A percentile compares a stretch with the other conserved stretches of the same genome.
phyloP scores from a whole-genome alignment of 2,888 invertebrate genomes.

The Ellobium chinense region DNA sequence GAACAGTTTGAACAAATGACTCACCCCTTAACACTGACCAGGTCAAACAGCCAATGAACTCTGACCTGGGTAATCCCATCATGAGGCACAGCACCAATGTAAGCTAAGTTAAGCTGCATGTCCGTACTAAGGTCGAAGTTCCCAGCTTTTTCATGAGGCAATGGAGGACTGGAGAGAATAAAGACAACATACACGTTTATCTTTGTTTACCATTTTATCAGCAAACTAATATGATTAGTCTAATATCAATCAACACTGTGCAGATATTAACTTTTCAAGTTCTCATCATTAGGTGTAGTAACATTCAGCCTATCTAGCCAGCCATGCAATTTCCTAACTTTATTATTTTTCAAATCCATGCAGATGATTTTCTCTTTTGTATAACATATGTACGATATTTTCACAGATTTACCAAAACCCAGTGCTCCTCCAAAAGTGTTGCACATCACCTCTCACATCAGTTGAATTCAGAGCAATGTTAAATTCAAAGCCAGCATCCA shows the following conservation, averaged over 20 bases:
- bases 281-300: no score
- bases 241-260: no score
- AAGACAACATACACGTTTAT: no score
- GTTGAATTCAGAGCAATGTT: constrained; percentile 7
- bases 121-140: constrained; percentile 81
- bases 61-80: constrained; percentile 82
- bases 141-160: constrained; percentile 78
- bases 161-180: constrained; percentile 78
- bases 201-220: no score
- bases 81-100: constrained; percentile 82
- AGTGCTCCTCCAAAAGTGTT: constrained; percentile 81
- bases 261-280: no score
- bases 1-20: no score
- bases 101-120: constrained; percentile 81
- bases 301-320: no score
- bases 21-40: constrained; percentile 72
- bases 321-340: no score
- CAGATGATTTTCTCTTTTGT: no score
- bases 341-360: no score
- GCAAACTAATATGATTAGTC: no score
- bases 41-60: constrained; percentile 84
- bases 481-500: background rate
- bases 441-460: constrained; percentile 27
- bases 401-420: constrained; percentile 74
- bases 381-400: no score